Evolutionary conservation across 2,113 vertebrate species (phyloP).

Genomic region (Saguinus midas): DNA sequence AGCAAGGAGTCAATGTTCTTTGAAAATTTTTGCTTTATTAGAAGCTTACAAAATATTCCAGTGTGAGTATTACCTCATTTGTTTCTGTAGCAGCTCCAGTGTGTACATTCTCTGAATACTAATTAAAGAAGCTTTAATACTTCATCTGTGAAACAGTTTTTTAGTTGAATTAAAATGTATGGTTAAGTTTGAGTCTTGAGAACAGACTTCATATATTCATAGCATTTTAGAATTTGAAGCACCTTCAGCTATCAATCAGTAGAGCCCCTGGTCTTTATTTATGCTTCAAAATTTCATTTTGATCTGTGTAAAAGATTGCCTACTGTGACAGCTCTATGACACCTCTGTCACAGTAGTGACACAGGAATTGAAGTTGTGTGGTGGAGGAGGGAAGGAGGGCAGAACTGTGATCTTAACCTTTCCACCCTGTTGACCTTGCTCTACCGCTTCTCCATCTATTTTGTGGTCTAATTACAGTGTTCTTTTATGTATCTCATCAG

Average conservation of each 20-base stretch:
- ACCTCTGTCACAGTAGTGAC: neutral
- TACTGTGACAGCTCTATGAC: neutral
- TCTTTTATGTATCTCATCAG: neutral
- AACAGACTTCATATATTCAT: neutral
- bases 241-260: neutral
- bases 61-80: neutral
- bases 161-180: slow-evolving; percentile 32
- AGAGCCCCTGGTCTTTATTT: neutral
- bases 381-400: neutral
- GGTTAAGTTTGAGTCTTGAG: neutral
- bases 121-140: slow-evolving; percentile 23
- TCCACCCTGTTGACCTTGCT: neutral
- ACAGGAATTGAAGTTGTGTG: neutral
- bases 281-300: neutral
- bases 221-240: neutral
- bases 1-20: slow-evolving; percentile 14
- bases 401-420: neutral
- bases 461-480: neutral
- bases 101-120: neutral
- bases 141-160: slow-evolving; percentile 25
- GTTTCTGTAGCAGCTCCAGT: neutral
- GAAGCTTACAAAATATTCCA: neutral
- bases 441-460: neutral
- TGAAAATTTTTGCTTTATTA: neutral
- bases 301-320: neutral